phyloP scores from a whole-genome alignment of 2,113 vertebrate genomes.

The Grammomys dolichurus region DNA sequence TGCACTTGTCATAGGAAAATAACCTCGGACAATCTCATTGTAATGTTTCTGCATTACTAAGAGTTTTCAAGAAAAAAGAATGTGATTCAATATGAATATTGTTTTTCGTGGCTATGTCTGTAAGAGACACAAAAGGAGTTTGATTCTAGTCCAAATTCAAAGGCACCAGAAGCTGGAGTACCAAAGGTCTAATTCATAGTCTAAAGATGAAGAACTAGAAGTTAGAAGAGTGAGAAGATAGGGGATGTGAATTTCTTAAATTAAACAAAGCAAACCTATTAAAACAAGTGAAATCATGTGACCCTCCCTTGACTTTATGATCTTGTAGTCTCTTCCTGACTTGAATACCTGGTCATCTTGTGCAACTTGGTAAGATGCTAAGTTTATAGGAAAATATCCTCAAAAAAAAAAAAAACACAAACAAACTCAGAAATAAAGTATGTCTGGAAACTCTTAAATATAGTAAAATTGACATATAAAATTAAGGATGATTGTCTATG shows the following conservation, averaged over 20 bases:
- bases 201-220: not conserved
- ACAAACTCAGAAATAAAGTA: not conserved
- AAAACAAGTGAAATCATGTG: not conserved
- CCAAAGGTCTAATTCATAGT: no score
- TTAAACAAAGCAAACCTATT: not conserved
- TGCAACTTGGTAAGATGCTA: not conserved
- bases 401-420: not conserved
- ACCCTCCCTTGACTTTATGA: not conserved
- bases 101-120: not conserved
- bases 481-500: not conserved
- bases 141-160: not conserved
- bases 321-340: accelerated
- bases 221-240: not conserved
- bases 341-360: not conserved
- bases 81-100: not conserved
- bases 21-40: not conserved
- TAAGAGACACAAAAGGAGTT: not conserved
- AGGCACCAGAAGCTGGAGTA: not conserved
- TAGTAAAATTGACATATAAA: not conserved
- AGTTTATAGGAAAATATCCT: not conserved
- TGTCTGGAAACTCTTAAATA: not conserved
- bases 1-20: slow-evolving; percentile 24
- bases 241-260: not conserved
- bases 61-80: not conserved
- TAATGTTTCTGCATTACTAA: not conserved